phyloP scores from a whole-genome alignment of 2,797 vertebrate genomes.

The Lithobates pipiens region DNA sequence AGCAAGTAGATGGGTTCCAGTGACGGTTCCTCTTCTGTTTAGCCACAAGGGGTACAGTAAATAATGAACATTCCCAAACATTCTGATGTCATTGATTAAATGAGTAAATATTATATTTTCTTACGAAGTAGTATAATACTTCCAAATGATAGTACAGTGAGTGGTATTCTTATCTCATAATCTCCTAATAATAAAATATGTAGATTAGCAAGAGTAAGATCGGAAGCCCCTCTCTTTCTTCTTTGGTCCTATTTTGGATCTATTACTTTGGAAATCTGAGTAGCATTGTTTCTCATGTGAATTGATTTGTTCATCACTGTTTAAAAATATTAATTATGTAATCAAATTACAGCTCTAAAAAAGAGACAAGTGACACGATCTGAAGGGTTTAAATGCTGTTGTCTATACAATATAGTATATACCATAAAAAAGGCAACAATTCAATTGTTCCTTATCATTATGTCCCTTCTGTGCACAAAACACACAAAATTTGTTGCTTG shows the following conservation, averaged over 20 bases:
- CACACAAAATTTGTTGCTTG: too few relatives aligned
- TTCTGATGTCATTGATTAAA: not conserved
- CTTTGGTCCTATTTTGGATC: not conserved
- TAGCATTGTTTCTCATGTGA: not conserved
- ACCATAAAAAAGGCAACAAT: not conserved
- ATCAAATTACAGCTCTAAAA: not conserved
- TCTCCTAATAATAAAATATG: too few relatives aligned
- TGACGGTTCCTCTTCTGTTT: too few relatives aligned
- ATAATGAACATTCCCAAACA: too few relatives aligned
- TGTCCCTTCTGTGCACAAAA: not conserved
- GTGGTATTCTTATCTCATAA: too few relatives aligned
- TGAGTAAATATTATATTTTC: not conserved
- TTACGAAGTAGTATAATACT: not conserved
- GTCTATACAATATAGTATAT: not conserved
- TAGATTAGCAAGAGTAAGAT: too few relatives aligned
- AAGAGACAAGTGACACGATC: not conserved
- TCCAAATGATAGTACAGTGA: not conserved
- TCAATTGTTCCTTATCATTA: not conserved
- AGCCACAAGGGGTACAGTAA: too few relatives aligned
- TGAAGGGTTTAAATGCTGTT: not conserved
- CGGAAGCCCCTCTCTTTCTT: too few relatives aligned
- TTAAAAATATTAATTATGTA: not conserved
- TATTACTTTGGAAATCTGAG: not conserved
- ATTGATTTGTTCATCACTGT: not conserved
- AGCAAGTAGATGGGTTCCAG: too few relatives aligned